Conservation (phyloP, 2,888 invertebrate genomes). For the Formica aserva region DNA sequence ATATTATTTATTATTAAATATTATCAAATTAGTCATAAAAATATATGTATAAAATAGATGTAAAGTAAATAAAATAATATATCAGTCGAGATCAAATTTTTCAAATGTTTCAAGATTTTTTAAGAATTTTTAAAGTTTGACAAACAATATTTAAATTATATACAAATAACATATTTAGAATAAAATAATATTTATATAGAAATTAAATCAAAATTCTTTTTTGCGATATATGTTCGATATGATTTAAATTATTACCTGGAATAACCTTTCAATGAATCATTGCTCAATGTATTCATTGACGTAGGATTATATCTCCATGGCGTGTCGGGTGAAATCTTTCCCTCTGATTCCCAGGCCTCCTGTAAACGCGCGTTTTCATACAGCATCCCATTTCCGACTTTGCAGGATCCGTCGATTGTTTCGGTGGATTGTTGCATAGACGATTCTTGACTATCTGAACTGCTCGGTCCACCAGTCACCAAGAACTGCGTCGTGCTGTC, state of each 20-base stretch:
- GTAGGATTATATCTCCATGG: constrained; percentile 84
- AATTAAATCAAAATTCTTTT: background rate
- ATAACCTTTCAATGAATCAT: constrained; percentile 80
- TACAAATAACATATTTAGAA: background rate
- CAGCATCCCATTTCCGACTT: constrained; percentile 83
- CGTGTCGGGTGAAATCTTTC: constrained; percentile 83
- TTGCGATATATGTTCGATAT: background rate
- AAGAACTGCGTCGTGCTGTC: constrained; percentile 78
- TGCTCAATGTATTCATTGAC: constrained; percentile 78
- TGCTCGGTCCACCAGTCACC: constrained; percentile 75
- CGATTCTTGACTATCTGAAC: constrained; percentile 79
- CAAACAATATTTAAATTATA: background rate
- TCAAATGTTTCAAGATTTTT: background rate
- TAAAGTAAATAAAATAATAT: background rate
- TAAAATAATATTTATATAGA: constrained; percentile 9
- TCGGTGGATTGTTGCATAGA: constrained; percentile 76
- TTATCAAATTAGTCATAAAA: background rate
- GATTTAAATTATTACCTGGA: constrained; percentile 50
- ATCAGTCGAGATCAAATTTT: background rate
- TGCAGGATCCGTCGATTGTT: constrained; percentile 76
- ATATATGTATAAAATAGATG: background rate
- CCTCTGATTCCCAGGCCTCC: constrained; percentile 84
- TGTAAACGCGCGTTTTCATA: constrained; percentile 84
- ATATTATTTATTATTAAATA: background rate
- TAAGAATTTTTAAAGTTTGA: background rate